phyloP scores from a whole-genome alignment of 2,113 vertebrate genomes.

The Balaenoptera acutorostrata region DNA sequence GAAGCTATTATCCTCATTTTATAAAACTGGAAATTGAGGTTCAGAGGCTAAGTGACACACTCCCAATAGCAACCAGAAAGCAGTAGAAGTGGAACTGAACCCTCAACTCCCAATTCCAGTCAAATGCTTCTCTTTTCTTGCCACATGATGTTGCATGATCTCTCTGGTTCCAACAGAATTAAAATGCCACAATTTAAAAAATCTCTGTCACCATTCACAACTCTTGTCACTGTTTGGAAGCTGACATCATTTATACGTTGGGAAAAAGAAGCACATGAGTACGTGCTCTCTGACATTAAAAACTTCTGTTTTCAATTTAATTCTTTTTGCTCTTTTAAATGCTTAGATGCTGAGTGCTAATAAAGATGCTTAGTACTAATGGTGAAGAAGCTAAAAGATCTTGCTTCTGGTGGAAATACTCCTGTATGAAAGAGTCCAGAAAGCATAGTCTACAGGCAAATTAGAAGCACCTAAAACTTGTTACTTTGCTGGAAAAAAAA shows the following conservation, averaged over 20 bases:
- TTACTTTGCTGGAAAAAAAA: neutral
- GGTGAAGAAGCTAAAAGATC: neutral
- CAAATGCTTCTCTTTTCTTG: conserved; percentile 10
- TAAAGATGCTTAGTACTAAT: neutral
- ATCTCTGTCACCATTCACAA: neutral
- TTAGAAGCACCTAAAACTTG: neutral
- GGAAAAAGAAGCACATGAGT: neutral
- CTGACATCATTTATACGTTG: neutral
- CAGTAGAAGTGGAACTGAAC: neutral
- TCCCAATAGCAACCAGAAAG: neutral
- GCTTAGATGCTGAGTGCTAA: neutral
- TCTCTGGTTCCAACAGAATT: neutral
- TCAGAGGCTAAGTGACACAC: neutral
- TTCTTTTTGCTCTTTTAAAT: neutral
- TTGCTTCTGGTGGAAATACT: neutral
- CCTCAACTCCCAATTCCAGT: neutral
- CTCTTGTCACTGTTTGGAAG: neutral
- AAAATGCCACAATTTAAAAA: neutral
- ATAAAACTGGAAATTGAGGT: neutral
- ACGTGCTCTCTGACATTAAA: neutral
- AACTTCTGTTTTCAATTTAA: neutral
- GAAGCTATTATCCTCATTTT: neutral
- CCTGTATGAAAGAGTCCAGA: neutral
- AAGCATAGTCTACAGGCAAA: neutral
- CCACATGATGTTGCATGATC: neutral